Base-by-base conservation (phyloP, 2,797 vertebrate genomes). In the Glossophaga mutica region DNA sequence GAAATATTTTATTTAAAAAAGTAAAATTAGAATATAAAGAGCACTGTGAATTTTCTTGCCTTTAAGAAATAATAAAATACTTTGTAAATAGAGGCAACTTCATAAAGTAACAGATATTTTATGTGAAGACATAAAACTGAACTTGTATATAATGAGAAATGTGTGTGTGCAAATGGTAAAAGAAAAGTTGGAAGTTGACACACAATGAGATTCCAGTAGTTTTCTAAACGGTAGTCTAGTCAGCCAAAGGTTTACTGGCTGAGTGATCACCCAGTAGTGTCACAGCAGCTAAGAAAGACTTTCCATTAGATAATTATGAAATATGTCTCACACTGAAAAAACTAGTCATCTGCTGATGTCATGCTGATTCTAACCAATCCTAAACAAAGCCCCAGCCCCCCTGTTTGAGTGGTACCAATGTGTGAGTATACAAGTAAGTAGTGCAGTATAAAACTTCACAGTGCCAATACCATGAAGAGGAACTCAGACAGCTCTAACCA, bases 261-360 rank as follows among this genome's bases (percentile, higher is more conserved):
- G 92, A 55, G 71, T 87, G 93, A 98, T 98, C 94, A 96, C 96
- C 98, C 16, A 95, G 94, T 95, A 97, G 48, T 98, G 97, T 98
- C 97, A 98, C 96, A 91, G 98, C 97, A 98, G 97, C 97, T 97
- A 98, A 98, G 98, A 96, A 97, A 98, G 98, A 97, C 96, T 98
- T 98, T 98, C 98, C 98, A 98, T 98, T 98, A 98, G 98, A 98
- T 98, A 98, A 98, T 97, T 96, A 98, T 98, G 96, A 98, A 98
- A 97, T 97, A 98, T 98, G 98, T 95, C 98, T 99, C 98, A 98
- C 98, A 98, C 98, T 98, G 98, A 98, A 98, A 98, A 98, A 98
- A 97, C 93, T 90, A 98, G 97, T 98, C 98, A 98, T 98, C 98
- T 92, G 97, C 98, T 99, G 98, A 98, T 98, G 98, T 98, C 96